Evolutionary conservation across 2,888 invertebrate species (phyloP), one percentile per base, ranked within the genome.

Genomic region (Troides helena): DNA sequence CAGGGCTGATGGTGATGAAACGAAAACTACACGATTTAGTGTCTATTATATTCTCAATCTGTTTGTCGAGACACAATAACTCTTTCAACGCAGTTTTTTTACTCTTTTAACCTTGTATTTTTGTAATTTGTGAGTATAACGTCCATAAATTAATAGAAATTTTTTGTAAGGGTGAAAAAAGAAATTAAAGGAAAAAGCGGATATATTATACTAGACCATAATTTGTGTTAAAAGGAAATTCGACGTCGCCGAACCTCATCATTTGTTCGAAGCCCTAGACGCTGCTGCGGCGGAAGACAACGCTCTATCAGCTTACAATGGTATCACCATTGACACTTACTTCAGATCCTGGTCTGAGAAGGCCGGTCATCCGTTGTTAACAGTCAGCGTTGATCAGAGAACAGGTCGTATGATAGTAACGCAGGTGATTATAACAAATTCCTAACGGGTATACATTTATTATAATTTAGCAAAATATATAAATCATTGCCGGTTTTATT

Each of bases 261-360:
- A 94, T 68, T 85, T 96, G 1, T 94, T 94, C 73, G 70, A 76
- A 10, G 88, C 90, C 10, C 85, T 95, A 0, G 89, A 93, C 67
- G 82, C 81, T 72, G 92, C 90, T 4, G 81, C 87, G 0, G 74
- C 23, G 0, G 79, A 77, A 66, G 88, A 85, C 21, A 71, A 74
- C 6, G 86, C 93, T 0, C 73, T 93, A 7, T 50, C 74, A 1
- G 72, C 72, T 4, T 89, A 90, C 72, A 73, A 76, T 2, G 83
- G 86, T 67, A 74, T 93, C 65, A 82, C 87, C 1, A 80, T 92
- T 43, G 79, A 82, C 25, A 75, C 81, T 0, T 94, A 95, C 76
- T 94, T 95, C 83, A 89, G 84, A 68, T 86, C 93, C 0, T 96
- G 95, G 95, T 93, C 94, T 0, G 89, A 92, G 61, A 92, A 95